Percentiles rank a stretch among this genome's conserved stretches.
phyloP scores from a whole-genome alignment of 2,797 vertebrate genomes.

The Lycodopsis pacificus region DNA sequence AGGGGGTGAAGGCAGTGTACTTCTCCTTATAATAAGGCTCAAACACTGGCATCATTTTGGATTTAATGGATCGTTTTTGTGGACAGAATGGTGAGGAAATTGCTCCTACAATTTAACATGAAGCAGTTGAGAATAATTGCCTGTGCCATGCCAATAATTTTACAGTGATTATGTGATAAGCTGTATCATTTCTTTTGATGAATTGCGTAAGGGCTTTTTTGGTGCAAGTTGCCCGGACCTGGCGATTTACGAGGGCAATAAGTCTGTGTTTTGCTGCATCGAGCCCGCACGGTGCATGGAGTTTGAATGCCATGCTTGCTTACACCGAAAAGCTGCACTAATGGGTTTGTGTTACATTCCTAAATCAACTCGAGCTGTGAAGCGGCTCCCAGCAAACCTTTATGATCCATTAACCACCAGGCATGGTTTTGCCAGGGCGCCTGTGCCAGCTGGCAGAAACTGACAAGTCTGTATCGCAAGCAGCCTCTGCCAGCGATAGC shows the following conservation, averaged over 20 bases:
- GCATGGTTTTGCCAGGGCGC: slow-evolving; percentile 66
- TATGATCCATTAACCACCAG: slow-evolving; percentile 78
- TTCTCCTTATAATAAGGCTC: slow-evolving; percentile 27
- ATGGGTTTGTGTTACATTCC: slow-evolving; percentile 78
- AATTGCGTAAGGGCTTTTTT: slow-evolving; percentile 55
- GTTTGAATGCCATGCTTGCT: slow-evolving; percentile 66
- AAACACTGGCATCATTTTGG: slow-evolving; percentile 43
- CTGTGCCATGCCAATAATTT: slow-evolving; percentile 56
- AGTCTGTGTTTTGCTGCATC: slow-evolving; percentile 56
- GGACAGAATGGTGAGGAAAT: slow-evolving; percentile 61
- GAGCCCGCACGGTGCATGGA: slow-evolving; percentile 64
- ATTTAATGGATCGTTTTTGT: slow-evolving; percentile 55
- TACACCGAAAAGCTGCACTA: slow-evolving; percentile 71
- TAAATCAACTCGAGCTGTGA: slow-evolving; percentile 81
- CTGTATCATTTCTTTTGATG: slow-evolving; percentile 69
- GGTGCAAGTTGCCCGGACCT: slow-evolving; percentile 48
- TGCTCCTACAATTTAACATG: slow-evolving; percentile 53
- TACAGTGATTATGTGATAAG: slow-evolving; percentile 75
- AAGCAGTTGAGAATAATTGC: slow-evolving; percentile 65
- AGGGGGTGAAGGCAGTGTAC: slow-evolving; percentile 8
- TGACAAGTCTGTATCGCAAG: slow-evolving; percentile 63
- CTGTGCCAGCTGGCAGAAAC: slow-evolving; percentile 75
- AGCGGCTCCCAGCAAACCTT: slow-evolving; percentile 78
- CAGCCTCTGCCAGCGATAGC: slow-evolving; percentile 65
- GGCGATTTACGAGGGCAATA: slow-evolving; percentile 62